Evolutionary conservation across 2,797 vertebrate genomes (phyloP).

Genomic region (Philypnodon macrostomus): DNA sequence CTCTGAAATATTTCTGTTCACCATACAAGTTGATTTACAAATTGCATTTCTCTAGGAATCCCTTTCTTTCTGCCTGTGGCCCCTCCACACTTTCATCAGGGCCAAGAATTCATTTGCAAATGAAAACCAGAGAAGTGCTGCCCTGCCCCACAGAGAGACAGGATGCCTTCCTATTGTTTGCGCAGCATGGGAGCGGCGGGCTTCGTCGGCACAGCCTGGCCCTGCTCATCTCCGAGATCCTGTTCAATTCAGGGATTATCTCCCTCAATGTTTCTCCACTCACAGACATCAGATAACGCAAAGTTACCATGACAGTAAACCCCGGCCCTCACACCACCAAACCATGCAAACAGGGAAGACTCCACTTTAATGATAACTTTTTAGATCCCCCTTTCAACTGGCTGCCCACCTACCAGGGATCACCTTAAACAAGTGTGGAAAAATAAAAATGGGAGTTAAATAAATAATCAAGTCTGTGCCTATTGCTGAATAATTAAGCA

Average conservation of each 20-base stretch:
- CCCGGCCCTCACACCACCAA: constrained; percentile 84
- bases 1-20: constrained; percentile 79
- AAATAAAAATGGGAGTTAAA: constrained; percentile 36
- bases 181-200: constrained; percentile 97
- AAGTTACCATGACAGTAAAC: constrained; percentile 99
- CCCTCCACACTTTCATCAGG: constrained; percentile 95
- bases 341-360: constrained; percentile 79
- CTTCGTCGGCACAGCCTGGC: constrained; percentile 91
- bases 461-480: constrained; percentile 3
- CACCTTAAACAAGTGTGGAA: constrained; percentile 45
- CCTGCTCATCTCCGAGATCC: constrained; percentile 93
- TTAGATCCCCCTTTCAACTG: constrained; percentile 66
- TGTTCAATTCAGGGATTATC: constrained; percentile 99
- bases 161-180: constrained; percentile 98
- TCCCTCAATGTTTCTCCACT: constrained; percentile 93
- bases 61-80: constrained; percentile 88
- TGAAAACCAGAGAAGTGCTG: constrained; percentile 94
- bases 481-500: neutral
- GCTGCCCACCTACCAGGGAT: constrained; percentile 34
- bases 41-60: constrained; percentile 93
- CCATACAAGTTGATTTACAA: constrained; percentile 96
- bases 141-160: constrained; percentile 97
- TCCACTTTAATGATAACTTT: constrained; percentile 82
- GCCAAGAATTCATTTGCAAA: constrained; percentile 98
- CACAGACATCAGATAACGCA: constrained; percentile 96